Percentiles rank a stretch among this genome's conserved stretches.
These are phyloP conservation scores for Falcaria lacertinaria DNA, from an alignment of 2,888 invertebrate genomes.

Conservation along the genomic window DNA sequence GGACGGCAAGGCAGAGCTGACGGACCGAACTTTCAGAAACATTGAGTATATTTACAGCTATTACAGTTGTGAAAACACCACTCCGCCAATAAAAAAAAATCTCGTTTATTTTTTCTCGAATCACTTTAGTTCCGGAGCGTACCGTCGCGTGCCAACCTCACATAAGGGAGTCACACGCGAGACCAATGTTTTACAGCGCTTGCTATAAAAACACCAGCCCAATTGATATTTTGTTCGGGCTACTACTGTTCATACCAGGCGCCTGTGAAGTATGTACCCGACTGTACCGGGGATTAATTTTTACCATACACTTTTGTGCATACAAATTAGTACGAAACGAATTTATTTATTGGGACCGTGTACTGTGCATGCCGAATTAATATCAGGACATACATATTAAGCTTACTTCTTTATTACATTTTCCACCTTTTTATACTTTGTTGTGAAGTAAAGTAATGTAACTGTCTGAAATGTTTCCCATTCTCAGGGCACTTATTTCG, in stretches of 20 bases:
- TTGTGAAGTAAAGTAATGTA: too few species aligned
- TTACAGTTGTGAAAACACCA: too few species aligned
- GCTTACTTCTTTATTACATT: too few species aligned
- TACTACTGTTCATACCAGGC: conserved; percentile 56
- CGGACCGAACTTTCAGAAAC: too few species aligned
- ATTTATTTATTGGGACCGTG: conserved; percentile 7
- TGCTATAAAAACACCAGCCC: conserved; percentile 62
- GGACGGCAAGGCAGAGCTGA: too few species aligned
- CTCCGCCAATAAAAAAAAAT: too few species aligned
- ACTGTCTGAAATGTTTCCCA: too few species aligned
- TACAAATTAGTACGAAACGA: not conserved
- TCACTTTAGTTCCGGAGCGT: conserved; percentile 51
- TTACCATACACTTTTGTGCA: conserved; percentile 14
- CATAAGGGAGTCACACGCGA: conserved; percentile 71
- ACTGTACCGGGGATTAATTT: conserved; percentile 33
- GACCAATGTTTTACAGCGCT: conserved; percentile 64
- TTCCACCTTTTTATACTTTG: too few species aligned
- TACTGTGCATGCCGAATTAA: not conserved
- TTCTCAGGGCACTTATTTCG: too few species aligned
- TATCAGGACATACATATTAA: too few species aligned
- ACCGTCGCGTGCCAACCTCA: conserved; percentile 58
- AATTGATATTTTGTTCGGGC: conserved; percentile 71
- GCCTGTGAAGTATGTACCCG: conserved; percentile 33
- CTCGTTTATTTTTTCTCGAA: conserved; percentile 7
- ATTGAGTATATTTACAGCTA: too few species aligned